Conservation (phyloP, 1,140 invertebrate genomes). For the Bombus fervidus region DNA sequence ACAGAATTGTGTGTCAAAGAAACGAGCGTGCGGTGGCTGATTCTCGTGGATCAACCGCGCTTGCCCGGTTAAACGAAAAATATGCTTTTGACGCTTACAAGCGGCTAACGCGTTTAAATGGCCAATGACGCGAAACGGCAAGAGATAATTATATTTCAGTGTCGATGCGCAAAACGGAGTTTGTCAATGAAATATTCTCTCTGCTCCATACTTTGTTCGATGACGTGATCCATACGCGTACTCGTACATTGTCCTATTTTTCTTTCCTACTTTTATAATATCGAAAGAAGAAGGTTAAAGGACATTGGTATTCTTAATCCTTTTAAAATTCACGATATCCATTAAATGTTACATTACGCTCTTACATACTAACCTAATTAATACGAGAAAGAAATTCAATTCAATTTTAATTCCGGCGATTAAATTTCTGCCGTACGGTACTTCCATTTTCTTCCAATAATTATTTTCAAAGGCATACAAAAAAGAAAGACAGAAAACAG, state of each 20-base stretch:
- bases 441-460: background rate
- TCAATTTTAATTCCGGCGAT: background rate
- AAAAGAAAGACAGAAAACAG: background rate
- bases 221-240: background rate
- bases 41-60: background rate
- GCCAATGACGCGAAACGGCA: conserved; percentile 36
- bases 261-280: background rate
- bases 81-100: conserved; percentile 33
- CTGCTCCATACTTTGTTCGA: background rate
- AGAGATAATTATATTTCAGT: conserved; percentile 34
- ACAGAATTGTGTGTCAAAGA: background rate
- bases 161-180: background rate
- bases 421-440: background rate
- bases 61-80: conserved; percentile 19
- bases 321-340: background rate
- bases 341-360: background rate
- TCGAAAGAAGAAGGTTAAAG: background rate
- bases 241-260: background rate
- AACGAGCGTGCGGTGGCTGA: background rate
- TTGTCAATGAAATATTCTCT: conserved; percentile 24
- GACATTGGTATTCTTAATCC: background rate
- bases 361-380: background rate
- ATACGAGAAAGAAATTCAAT: background rate
- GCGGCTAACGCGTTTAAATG: conserved; percentile 24
- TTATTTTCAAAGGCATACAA: conserved; percentile 15